Conservation (phyloP, 2,888 invertebrate species). For the Meandrusa payeni region DNA sequence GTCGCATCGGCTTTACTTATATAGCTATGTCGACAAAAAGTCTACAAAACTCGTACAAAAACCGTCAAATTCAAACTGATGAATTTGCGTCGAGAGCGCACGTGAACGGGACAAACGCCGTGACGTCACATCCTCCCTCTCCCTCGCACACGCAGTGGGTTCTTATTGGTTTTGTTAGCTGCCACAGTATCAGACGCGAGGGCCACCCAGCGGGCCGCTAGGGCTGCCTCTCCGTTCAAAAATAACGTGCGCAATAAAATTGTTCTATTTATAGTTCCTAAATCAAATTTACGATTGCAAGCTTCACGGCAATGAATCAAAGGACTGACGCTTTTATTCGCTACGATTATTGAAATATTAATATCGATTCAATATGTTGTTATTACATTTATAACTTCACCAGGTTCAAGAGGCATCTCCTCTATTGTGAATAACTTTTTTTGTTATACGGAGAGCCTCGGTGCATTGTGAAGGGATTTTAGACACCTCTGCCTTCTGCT, state of each 20-base stretch:
- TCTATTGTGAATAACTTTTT: no score
- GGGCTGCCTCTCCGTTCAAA: conserved; percentile 44
- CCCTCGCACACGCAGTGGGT: conserved; percentile 44
- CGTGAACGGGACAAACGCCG: conserved; percentile 19
- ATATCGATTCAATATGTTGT: no score
- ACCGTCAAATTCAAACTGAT: conserved; percentile 22
- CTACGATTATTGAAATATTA: conserved; percentile 5
- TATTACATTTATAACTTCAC: no score
- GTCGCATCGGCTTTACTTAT: not conserved
- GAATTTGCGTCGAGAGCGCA: conserved; percentile 15
- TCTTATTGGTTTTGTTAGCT: conserved; percentile 61
- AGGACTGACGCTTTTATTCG: conserved; percentile 6
- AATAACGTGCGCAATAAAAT: not conserved
- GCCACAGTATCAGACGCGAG: conserved; percentile 55
- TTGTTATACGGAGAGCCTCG: no score
- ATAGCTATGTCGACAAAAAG: conserved; percentile 14
- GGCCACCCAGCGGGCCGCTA: conserved; percentile 66
- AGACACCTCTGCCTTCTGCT: no score
- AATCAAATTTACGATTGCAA: conserved; percentile 10
- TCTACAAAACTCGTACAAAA: conserved; percentile 11
- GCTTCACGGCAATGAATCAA: not conserved
- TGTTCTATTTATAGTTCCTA: not conserved
- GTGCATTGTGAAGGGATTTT: no score
- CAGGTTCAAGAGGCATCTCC: no score
- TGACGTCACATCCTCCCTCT: conserved; percentile 37